Percentiles rank a stretch among this genome's conserved stretches.
phyloP scores from a whole-genome alignment of 2,113 vertebrate genomes.

The Argyrosomus japonicus region DNA sequence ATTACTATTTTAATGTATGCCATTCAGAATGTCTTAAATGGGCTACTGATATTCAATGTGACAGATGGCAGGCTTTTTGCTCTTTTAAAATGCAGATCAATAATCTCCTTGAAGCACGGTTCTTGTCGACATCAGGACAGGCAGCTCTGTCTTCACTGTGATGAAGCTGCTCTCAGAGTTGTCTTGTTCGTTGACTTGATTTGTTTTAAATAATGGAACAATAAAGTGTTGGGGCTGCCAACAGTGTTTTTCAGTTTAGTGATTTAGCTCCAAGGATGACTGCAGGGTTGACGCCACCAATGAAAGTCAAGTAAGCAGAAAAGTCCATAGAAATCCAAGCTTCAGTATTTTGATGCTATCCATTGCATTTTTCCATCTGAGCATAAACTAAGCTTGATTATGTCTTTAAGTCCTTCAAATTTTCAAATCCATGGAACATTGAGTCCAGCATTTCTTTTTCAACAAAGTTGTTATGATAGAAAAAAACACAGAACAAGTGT shows the following conservation, averaged over 20 bases:
- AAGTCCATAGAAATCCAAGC: conserved; percentile 11
- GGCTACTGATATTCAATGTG: not conserved
- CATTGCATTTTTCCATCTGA: not conserved
- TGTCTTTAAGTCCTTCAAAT: not conserved
- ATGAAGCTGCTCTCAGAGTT: not conserved
- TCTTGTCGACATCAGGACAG: conserved; percentile 4
- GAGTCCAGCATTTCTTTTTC: not conserved
- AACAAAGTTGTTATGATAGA: not conserved
- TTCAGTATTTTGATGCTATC: not conserved
- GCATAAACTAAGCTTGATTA: not conserved
- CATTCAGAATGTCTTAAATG: not conserved
- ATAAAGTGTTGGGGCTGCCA: not conserved
- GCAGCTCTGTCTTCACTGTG: not conserved
- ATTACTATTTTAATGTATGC: not conserved
- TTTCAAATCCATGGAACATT: not conserved
- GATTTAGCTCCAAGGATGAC: conserved; percentile 12
- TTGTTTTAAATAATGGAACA: not conserved
- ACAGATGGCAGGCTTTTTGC: conserved; percentile 2
- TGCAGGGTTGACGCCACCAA: not conserved
- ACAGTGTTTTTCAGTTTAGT: not conserved
- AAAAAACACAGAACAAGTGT: not conserved
- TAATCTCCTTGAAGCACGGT: conserved; percentile 21
- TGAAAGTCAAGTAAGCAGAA: conserved; percentile 31
- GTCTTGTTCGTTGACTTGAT: conserved; percentile 1
- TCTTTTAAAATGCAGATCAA: conserved; percentile 38